Conservation (phyloP, 30 jellyfish, hydroid and myxozoan species). For the Sanderia malayensis region DNA sequence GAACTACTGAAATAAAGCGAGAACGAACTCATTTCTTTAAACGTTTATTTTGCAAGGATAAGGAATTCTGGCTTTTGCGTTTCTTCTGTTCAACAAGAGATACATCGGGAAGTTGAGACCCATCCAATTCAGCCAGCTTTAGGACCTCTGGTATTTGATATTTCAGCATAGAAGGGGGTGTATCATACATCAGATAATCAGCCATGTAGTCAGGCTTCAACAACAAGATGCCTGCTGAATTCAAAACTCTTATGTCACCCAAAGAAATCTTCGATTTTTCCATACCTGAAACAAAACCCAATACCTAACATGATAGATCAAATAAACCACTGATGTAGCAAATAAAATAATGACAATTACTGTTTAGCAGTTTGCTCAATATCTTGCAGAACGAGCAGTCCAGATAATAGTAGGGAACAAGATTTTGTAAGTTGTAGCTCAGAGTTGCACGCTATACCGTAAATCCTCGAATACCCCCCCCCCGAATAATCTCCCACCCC, state of each 20-base stretch:
- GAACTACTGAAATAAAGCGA: no score
- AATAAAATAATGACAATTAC: no score
- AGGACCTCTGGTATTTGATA: slow-evolving; percentile 57
- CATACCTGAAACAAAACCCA: no score
- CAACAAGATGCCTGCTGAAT: slow-evolving; percentile 61
- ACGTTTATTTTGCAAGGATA: background rate
- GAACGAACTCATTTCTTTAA: background rate
- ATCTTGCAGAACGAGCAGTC: no score
- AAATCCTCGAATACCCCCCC: background rate
- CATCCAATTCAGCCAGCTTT: slow-evolving; percentile 25
- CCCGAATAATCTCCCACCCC: background rate
- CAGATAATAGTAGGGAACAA: no score
- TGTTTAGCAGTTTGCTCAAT: no score
- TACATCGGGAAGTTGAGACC: background rate
- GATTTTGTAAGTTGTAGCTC: no score
- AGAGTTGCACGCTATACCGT: no score
- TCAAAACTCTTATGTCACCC: slow-evolving; percentile 33
- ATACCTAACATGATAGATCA: no score
- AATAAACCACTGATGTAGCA: no score
- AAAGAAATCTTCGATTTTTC: slow-evolving; percentile 48
- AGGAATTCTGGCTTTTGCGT: slow-evolving; percentile 11
- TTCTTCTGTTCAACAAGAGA: slow-evolving; percentile 26
- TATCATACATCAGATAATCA: slow-evolving; percentile 71
- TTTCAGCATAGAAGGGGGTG: slow-evolving; percentile 70
- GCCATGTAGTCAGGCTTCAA: slow-evolving; percentile 85